Evolutionary conservation across 2,113 vertebrate genomes (phyloP).

Genomic region (Apodemus sylvaticus): DNA sequence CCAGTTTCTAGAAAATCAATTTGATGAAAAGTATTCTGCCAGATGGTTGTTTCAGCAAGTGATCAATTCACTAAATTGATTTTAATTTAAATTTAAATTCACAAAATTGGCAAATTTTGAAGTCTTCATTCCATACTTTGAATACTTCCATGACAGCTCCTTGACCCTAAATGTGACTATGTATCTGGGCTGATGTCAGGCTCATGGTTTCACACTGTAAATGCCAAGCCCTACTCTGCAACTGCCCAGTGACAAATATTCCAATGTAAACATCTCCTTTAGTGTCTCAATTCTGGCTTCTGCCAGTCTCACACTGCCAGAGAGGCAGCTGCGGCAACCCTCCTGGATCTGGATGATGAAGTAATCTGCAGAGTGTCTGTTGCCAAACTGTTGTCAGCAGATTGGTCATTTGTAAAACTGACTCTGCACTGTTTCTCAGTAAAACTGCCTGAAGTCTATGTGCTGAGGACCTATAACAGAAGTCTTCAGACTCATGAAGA

Average conservation of each 20-base stretch:
- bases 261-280: constrained; percentile 28
- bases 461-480: background rate
- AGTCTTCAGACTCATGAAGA: background rate
- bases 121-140: constrained; percentile 51
- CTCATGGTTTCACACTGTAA: constrained; percentile 26
- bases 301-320: constrained; percentile 6
- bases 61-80: constrained; percentile 43
- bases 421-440: constrained; percentile 22
- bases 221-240: background rate
- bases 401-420: background rate
- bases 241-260: background rate
- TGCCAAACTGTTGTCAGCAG: constrained; percentile 45
- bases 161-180: background rate
- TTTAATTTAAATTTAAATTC: too few relatives aligned
- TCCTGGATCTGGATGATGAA: background rate
- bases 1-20: constrained; percentile 68
- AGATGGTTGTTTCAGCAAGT: constrained; percentile 59
- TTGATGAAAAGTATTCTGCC: constrained; percentile 50
- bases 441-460: background rate
- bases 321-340: constrained; percentile 10
- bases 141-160: background rate
- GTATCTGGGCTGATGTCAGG: background rate
- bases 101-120: background rate
- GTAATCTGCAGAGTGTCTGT: background rate
- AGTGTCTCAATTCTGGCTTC: background rate